A percentile compares a stretch with the other conserved stretches of the same genome.
phyloP scores from a whole-genome alignment of 2,888 invertebrate species.

The Drosophila prolongata region DNA sequence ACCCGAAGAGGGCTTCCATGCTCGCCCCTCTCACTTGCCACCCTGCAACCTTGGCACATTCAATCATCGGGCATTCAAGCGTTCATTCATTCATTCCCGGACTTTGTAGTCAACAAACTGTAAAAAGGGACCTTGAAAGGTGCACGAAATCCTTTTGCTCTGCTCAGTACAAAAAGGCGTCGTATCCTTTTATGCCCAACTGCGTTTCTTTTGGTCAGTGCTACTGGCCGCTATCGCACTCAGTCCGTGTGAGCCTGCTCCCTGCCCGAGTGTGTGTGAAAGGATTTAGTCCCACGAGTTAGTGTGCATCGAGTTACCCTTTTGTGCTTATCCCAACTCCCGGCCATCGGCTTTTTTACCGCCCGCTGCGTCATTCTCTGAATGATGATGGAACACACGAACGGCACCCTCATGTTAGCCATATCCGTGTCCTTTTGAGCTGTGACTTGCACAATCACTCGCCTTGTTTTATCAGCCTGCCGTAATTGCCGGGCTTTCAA shows the following conservation, averaged over 20 bases:
- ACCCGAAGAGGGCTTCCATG: conserved; percentile 31
- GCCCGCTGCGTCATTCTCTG: conserved; percentile 52
- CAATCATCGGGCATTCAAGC: conserved; percentile 71
- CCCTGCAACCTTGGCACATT: conserved; percentile 49
- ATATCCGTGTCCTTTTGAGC: conserved; percentile 63
- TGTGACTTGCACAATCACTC: conserved; percentile 71
- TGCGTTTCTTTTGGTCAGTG: conserved; percentile 67
- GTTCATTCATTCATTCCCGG: conserved; percentile 55
- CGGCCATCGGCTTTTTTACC: conserved; percentile 13
- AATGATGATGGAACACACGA: conserved; percentile 59
- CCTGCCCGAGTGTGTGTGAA: conserved; percentile 51
- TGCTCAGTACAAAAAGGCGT: conserved; percentile 53
- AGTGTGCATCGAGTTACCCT: conserved; percentile 26
- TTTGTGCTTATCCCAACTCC: conserved; percentile 52
- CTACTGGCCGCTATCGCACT: conserved; percentile 42
- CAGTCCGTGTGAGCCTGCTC: conserved; percentile 8
- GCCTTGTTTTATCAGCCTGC: conserved; percentile 62
- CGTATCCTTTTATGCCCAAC: conserved; percentile 72
- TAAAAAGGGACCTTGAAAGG: conserved; percentile 69
- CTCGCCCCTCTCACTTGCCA: not conserved
- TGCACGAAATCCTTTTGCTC: conserved; percentile 74
- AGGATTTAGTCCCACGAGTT: conserved; percentile 58
- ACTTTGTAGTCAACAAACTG: conserved; percentile 57
- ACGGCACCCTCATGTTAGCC: conserved; percentile 30
- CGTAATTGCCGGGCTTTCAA: conserved; percentile 35